A percentile compares a stretch with the other conserved stretches of the same genome.
Evolutionary conservation across 2,113 vertebrate genomes (phyloP).

Genomic region (Nyctibius bracteatus): DNA sequence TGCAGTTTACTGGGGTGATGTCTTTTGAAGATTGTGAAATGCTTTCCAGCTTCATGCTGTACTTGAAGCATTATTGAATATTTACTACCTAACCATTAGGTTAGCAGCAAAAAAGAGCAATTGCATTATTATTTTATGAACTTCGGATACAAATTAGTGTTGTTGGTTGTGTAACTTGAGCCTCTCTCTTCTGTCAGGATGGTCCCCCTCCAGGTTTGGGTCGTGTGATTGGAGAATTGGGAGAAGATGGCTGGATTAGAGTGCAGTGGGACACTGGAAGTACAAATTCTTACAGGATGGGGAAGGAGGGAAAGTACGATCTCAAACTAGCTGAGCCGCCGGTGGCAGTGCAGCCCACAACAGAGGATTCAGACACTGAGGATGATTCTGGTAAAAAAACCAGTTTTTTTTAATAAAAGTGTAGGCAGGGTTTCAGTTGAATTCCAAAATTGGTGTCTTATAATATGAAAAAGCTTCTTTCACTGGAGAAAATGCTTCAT

Average conservation of each 20-base stretch:
- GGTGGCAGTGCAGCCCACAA: conserved; percentile 77
- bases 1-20: background rate
- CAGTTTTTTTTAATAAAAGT: background rate
- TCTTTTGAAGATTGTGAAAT: background rate
- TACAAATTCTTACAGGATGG: conserved; percentile 98
- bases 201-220: conserved; percentile 94
- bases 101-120: background rate
- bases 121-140: background rate
- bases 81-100: background rate
- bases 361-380: conserved; percentile 94
- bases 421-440: background rate
- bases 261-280: conserved; percentile 99
- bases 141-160: rapidly evolving
- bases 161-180: background rate
- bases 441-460: background rate
- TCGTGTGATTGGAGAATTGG: conserved; percentile 95
- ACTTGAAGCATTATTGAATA: background rate
- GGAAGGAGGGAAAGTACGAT: conserved; percentile 97
- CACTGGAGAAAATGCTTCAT: background rate
- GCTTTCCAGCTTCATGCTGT: background rate
- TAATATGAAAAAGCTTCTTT: background rate
- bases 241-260: conserved; percentile 97
- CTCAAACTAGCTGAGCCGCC: conserved; percentile 93
- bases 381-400: conserved; percentile 86
- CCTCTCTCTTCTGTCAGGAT: conserved; percentile 75